Base-by-base conservation (phyloP, 2,797 vertebrate genomes). In the Danio kyathit region DNA sequence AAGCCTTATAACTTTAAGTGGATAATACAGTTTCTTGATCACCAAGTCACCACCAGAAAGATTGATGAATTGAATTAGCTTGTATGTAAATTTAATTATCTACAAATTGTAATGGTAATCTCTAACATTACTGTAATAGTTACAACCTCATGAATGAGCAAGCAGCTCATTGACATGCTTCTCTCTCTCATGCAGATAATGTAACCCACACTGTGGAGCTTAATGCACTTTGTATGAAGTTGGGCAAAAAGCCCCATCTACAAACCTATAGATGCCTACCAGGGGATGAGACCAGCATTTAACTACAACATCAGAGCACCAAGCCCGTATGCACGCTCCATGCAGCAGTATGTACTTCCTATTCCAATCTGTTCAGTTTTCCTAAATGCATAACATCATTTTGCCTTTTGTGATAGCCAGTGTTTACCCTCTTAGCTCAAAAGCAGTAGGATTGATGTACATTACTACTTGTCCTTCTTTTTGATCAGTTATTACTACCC, bases 201-300 rank as follows among this genome's bases (percentile, higher is more conserved):
- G 91, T 97, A 90, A 97, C 95, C 40, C 96, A 98, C 88, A 97
- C 95, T 17, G 96, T 97, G 94, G 96, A 98, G 89, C 89, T 99
- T 88, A 99, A 98, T 85, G 97, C 96, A 69, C 94, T 99, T 88
- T 98, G 98, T 93, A 96, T 99, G 96, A 99, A 97, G 90, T 94
- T 99, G 89, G 96, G 96, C 79, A 97, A 97, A 93, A 99, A 99
- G 90, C 97, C 97, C 97, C 52, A 90, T 96, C 91, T 99, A 98
- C 92, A 99, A 99, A 90, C 96, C 96, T 81, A 93, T 97, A 43
- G 97, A 99, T 86, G 95, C 97, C 6, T 99, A 98, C 59, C 96
- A 96, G 0, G 95, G 95, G 81, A 97, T 99, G 95, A 96, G 97
- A 89, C 96, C 97, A 86, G 95, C 95, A 85, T 99, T 98, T 88